Evolutionary conservation across 2,888 invertebrate species (phyloP).

Genomic region (Lagria hirta): DNA sequence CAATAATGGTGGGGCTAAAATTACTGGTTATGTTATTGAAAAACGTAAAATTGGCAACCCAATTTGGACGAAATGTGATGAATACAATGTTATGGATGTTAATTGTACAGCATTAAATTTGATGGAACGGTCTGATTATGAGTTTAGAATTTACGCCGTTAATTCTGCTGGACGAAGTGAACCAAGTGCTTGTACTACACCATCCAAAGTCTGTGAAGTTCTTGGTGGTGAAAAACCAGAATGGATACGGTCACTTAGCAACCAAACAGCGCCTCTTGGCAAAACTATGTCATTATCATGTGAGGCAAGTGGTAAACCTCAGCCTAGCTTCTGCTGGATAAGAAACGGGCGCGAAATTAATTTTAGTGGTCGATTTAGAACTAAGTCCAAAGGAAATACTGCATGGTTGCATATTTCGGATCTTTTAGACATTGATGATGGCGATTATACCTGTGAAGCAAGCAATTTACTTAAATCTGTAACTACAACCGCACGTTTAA

Average conservation of each 20-base stretch:
- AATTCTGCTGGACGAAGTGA: conserved; percentile 90
- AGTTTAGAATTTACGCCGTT: conserved; percentile 93
- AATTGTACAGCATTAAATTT: conserved; percentile 85
- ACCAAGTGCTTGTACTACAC: conserved; percentile 88
- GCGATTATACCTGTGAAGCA: conserved; percentile 95
- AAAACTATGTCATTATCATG: conserved; percentile 81
- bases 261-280: conserved; percentile 78
- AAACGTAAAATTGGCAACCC: conserved; percentile 84
- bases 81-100: conserved; percentile 87
- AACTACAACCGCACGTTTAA: conserved; percentile 82
- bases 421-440: conserved; percentile 87
- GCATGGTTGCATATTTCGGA: conserved; percentile 87
- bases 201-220: conserved; percentile 87
- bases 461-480: conserved; percentile 90
- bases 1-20: conserved; percentile 89
- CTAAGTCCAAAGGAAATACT: conserved; percentile 69
- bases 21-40: conserved; percentile 93
- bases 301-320: conserved; percentile 85
- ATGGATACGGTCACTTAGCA: conserved; percentile 78
- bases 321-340: conserved; percentile 86
- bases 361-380: conserved; percentile 67
- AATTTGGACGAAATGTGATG: conserved; percentile 88
- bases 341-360: conserved; percentile 88
- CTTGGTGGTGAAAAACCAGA: conserved; percentile 90
- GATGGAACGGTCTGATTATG: conserved; percentile 88